Conservation (phyloP, 2,888 invertebrate species). For the Scaeva pyrastri region DNA sequence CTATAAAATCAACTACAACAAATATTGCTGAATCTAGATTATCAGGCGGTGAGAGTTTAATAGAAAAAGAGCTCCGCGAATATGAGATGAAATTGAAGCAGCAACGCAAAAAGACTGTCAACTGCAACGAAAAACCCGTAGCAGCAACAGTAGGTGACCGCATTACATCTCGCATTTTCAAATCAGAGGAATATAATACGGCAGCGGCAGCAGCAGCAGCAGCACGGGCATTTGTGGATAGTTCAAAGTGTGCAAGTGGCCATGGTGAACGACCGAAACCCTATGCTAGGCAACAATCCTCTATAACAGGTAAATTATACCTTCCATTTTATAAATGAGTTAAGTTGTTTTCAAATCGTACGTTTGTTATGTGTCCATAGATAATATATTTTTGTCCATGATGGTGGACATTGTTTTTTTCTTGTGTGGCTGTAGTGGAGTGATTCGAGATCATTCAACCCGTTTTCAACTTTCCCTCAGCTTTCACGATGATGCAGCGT, state of each 20-base stretch:
- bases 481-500: conserved; percentile 34
- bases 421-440: not conserved
- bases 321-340: no score
- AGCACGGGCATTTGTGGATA: conserved; percentile 36
- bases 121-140: conserved; percentile 23
- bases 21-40: conserved; percentile 41
- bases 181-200: conserved; percentile 22
- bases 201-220: conserved; percentile 1
- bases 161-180: conserved; percentile 27
- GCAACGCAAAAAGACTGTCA: conserved; percentile 31
- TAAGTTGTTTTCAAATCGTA: no score
- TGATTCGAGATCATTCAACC: conserved; percentile 30
- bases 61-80: conserved; percentile 51
- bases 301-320: conserved; percentile 49
- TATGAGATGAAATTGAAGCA: conserved; percentile 43
- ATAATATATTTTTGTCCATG: not conserved
- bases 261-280: conserved; percentile 55
- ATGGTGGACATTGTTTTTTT: conserved; percentile 24
- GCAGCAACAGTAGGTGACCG: conserved; percentile 30
- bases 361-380: no score
- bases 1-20: not conserved
- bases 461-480: conserved; percentile 37
- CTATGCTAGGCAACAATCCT: conserved; percentile 46
- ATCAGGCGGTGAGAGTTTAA: conserved; percentile 38
- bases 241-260: conserved; percentile 33